Evolutionary conservation across 1,140 invertebrate species (phyloP), one percentile per base, ranked within the genome.

Genomic region (Heliconius congener): DNA sequence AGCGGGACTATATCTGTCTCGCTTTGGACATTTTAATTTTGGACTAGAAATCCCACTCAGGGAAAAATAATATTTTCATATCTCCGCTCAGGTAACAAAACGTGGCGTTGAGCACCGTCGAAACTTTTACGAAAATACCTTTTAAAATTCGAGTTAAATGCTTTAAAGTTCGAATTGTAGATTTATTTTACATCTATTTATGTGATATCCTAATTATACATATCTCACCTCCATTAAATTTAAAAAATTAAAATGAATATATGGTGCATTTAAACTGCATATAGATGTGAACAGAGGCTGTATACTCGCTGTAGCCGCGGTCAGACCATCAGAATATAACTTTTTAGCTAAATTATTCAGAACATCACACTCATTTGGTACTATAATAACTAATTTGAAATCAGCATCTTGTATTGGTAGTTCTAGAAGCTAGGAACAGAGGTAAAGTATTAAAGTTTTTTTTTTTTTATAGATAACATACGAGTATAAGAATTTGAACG

Each of bases 301-400:
- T 13, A 85, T 76, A 39, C 75, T 81, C 2, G 8, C 30, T 8
- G 82, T 23, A 0, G 83, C 79, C 3, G 81, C 78, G 2, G 72
- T 77, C 52, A 87, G n/a, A 8, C 85, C 84, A 1, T 82, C 71
- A 27, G 80, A 71, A 3, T 60, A 37, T 23, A 87, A 52, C 50
- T 77, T 81, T 6, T 76, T 52, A 18, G 82, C 84, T n/a, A 88
- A 39, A 50, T 30, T 42, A 55, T 60, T 23, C 0, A 85, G 34
- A 11, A 83, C 52, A 11, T 83, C 83, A 13, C 52, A 34, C 73
- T 87, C 83, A 73, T 85, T 86, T 3, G 87, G 87, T 13, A 84
- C 70, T 3, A 85, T 50, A 27, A 88, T 71, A 13, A 82, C 79
- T 27, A 88, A 37, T 77, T 81, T 83, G 52, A 86, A 78, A 9